Evolutionary conservation across 2,888 invertebrate genomes (phyloP).

Genomic region (Diarsia rubi): DNA sequence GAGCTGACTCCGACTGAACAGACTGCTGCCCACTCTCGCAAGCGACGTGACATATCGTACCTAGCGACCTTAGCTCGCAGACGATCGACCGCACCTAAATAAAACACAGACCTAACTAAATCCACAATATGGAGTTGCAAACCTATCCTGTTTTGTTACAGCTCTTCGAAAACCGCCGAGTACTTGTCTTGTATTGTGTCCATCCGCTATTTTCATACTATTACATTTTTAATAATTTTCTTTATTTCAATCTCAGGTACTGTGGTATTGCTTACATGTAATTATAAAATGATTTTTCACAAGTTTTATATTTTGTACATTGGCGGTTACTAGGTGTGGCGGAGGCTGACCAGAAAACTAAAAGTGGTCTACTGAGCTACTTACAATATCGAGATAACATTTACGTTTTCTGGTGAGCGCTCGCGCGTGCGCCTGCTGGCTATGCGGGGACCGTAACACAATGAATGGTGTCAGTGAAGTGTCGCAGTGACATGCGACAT

Average conservation of each 20-base stretch:
- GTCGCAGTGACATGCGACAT: conserved; percentile 72
- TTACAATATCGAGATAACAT: conserved; percentile 31
- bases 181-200: conserved; percentile 71
- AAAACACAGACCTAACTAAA: conserved; percentile 67
- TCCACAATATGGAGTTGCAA: conserved; percentile 67
- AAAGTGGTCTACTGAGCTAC: conserved; percentile 41
- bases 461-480: conserved; percentile 71
- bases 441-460: conserved; percentile 74
- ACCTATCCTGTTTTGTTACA: conserved; percentile 70
- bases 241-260: conserved; percentile 87
- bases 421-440: conserved; percentile 61
- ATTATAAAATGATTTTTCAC: conserved; percentile 80
- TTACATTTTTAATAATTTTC: conserved; percentile 79
- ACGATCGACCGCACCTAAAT: conserved; percentile 66
- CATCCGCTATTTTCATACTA: conserved; percentile 84
- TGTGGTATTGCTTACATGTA: conserved; percentile 90
- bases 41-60: conserved; percentile 36
- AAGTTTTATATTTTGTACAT: conserved; percentile 72
- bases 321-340: conserved; percentile 77
- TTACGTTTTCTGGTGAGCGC: conserved; percentile 50
- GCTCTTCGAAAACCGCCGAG: conserved; percentile 74
- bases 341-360: conserved; percentile 67
- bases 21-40: conserved; percentile 22
- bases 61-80: conserved; percentile 20
- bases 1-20: conserved; percentile 5